Conservation (phyloP, 1,140 invertebrate genomes). For the Eueides isabella region DNA sequence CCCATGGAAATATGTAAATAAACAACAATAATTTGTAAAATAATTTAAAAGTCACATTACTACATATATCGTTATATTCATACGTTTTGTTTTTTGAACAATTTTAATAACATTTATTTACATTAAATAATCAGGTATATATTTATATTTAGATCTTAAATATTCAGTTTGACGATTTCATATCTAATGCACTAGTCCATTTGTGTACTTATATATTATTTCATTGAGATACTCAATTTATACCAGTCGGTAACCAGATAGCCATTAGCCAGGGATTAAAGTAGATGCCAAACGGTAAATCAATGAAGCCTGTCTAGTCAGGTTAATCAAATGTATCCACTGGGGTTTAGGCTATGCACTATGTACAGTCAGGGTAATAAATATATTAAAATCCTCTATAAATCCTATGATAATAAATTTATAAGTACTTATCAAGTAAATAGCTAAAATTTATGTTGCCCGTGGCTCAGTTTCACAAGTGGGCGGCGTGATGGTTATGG, state of each 20-base stretch:
- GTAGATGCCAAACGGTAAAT: constrained; percentile 79
- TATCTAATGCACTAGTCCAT: not conserved
- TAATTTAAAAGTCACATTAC: too few species aligned
- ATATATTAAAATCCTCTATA: constrained; percentile 15
- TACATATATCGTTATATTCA: too few species aligned
- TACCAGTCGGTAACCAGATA: constrained; percentile 46
- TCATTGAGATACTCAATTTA: constrained; percentile 20
- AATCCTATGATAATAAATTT: not conserved
- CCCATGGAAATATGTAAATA: not conserved
- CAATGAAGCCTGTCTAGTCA: constrained; percentile 80
- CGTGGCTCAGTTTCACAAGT: too few species aligned
- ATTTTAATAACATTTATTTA: too few species aligned
- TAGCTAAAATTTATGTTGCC: not conserved
- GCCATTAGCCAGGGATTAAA: constrained; percentile 71
- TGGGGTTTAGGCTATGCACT: constrained; percentile 66
- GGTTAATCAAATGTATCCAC: constrained; percentile 80
- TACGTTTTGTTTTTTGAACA: too few species aligned
- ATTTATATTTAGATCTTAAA: not conserved
- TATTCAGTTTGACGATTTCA: not conserved
- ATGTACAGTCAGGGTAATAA: constrained; percentile 48
- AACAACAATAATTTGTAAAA: too few species aligned
- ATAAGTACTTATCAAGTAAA: not conserved
- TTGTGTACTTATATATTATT: constrained; percentile 1
- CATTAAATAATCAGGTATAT: too few species aligned
- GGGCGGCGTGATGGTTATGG: too few species aligned